These are phyloP conservation scores for Diadema setosum DNA, from an alignment of 35 echinoderm and acorn worm species.

Conservation along the genomic window DNA sequence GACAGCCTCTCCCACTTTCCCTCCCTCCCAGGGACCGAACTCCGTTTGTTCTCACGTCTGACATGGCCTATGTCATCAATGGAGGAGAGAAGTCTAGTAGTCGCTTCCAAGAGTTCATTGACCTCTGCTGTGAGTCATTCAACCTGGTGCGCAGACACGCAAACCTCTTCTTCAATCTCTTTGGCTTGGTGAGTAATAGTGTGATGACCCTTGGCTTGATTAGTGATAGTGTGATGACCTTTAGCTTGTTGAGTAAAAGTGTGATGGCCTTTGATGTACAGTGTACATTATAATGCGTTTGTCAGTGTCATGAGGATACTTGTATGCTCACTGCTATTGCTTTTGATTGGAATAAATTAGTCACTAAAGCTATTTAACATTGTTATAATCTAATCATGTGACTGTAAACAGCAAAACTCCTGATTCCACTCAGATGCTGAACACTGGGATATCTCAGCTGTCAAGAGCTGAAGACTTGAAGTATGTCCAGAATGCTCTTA, in stretches of 20 bases:
- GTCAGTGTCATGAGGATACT: too few relatives aligned
- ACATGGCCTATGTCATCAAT: conserved; percentile 98
- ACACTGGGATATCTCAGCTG: conserved; percentile 81
- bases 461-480: conserved; percentile 80
- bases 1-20: background rate
- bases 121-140: conserved; percentile 90
- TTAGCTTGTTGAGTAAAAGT: too few relatives aligned
- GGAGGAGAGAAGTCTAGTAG: conserved; percentile 90
- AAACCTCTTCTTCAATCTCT: conserved; percentile 89
- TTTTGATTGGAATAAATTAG: too few relatives aligned
- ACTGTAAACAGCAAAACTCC: too few relatives aligned
- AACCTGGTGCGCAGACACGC: conserved; percentile 89
- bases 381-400: too few relatives aligned
- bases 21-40: conserved; percentile 70
- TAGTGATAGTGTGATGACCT: too few relatives aligned
- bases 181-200: conserved; percentile 99
- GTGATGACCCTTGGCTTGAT: too few relatives aligned
- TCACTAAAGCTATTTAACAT: too few relatives aligned
- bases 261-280: too few relatives aligned
- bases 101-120: conserved; percentile 94
- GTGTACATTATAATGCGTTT: too few relatives aligned
- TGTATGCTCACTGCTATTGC: too few relatives aligned
- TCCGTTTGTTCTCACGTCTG: conserved; percentile 88
- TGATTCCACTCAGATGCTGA: conserved; percentile 81
- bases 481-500: conserved; percentile 91